Evolutionary conservation across 2,797 vertebrate species (phyloP), one percentile per base, ranked within the genome.

Genomic region (Coluber constrictor): DNA sequence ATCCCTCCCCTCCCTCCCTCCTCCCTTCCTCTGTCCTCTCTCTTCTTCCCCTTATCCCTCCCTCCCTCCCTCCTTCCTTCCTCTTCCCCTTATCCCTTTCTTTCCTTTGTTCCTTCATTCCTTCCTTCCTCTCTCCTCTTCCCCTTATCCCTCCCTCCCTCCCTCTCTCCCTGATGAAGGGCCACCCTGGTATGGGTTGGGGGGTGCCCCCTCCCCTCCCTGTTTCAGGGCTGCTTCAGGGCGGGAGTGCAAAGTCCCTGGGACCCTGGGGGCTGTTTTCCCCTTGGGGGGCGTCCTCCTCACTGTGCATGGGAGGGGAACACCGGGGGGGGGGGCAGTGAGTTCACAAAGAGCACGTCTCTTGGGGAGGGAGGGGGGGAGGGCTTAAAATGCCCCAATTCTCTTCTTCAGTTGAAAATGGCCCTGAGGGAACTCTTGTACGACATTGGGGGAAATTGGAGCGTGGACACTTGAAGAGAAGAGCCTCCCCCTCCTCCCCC

Each of bases 111-210:
- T 5, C 55, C 13, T 16, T 1, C 51, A 1, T 47, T 7, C 47
- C 10, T 47, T 7, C 47, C 6, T 47, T 7, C 47, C 47, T 47
- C 47, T 6, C 47, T 54, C 51, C 51, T 2, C 54, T 55, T 55
- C 11, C 55, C 55, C 55, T 51, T 51, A 51, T 51, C 7, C 55
- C 55, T 56, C 57, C 59, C 7, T 23, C 57, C 57, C 57, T 29
- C 61, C 23, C 3, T 29, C 61, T 8, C 3, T 25, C 60, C 32
- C 57, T 88, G 43, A 56, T 32, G 27, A 57, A 18, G 88, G 90
- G 51, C 4, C 10, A 18, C 37, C 0, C 13, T 0, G 37, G 11
- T 92, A 0, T 0, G 43, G 0, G 0, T 0, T 86, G 0, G 3
- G 13, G 2, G 15, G 59, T 4, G 54, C 25, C 87, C 60, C 95